Base-by-base conservation (phyloP, 1,140 invertebrate genomes). In the Phocides pigmalion region DNA sequence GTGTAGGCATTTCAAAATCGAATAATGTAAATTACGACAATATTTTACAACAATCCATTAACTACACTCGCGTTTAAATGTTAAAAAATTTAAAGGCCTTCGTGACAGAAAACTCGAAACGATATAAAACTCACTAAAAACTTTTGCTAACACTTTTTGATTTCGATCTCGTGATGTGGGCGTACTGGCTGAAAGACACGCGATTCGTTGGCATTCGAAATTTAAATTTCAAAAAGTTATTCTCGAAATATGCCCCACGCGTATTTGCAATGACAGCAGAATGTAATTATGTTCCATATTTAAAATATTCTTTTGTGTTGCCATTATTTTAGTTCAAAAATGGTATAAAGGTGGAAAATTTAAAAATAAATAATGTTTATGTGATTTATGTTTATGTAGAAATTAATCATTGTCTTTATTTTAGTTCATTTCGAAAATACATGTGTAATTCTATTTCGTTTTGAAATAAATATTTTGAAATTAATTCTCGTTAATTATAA, bases 131-230 rank as follows among this genome's bases (percentile, higher is more conserved):
- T 49, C 63, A 56, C 64, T 63, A 77, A 70, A n/a, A 68, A 70
- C 63, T 63, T 65, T 62, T 67, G 56, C 54, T 63, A 63, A 49
- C 59, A 62, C 67, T 68, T 58, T 67, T 51, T 66, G 53, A 64
- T 46, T 66, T 44, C 19, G 59, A 70, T 66, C 67, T 70, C 69
- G 72, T 72, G 72, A 44, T 63, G 59, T 53, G 59, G 62, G 68
- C 73, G n/a, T n/a, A 68, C 62, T 66, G 65, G 66, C 68, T 62
- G 64, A 53, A 61, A 44, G 56, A 42, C 75, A 77, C 75, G 75
- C 75, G 75, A 77, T 58, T 64, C 35, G 16, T 74, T 65, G 66
- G 59, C 62, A 71, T 68, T 65, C 64, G 69, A 71, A 74, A 58
- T 71, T 66, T 63, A 63, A 73, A 68, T 67, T 62, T 62, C 44